These are phyloP conservation scores for Heteromormyrus szaboi DNA, from an alignment of 2,797 vertebrate genomes.

Conservation along the genomic window DNA sequence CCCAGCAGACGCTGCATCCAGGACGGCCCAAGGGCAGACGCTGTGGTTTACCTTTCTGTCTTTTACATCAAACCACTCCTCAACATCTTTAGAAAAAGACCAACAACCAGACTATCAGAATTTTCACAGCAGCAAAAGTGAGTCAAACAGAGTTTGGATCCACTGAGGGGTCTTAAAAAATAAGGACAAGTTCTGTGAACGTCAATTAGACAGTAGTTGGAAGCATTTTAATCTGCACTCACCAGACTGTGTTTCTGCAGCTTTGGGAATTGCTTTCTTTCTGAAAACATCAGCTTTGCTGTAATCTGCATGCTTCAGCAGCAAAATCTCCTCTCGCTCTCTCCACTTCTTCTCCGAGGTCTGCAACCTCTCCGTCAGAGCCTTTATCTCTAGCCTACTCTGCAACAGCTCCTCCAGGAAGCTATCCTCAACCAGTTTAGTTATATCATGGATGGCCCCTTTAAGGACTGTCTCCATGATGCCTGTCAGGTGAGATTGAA, in stretches of 20 bases:
- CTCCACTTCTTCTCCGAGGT: constrained; percentile 37
- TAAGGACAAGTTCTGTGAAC: neutral
- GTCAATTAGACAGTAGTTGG: neutral
- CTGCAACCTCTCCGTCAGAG: constrained; percentile 37
- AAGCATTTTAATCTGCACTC: neutral
- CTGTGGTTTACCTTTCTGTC: neutral
- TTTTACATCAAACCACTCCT: constrained; percentile 13
- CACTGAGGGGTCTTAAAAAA: neutral
- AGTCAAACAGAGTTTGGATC: neutral
- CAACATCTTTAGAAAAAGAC: neutral
- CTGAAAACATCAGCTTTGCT: neutral
- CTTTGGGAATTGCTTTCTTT: neutral
- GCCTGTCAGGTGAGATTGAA: constrained; percentile 44
- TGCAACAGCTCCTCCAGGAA: constrained; percentile 42
- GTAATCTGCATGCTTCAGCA: constrained; percentile 8
- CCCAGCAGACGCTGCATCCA: neutral
- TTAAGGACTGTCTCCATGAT: constrained; percentile 48
- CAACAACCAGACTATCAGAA: neutral
- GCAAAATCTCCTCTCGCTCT: constrained; percentile 26
- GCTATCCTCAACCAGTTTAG: constrained; percentile 43
- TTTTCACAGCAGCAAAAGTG: neutral
- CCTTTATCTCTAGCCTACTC: constrained; percentile 39
- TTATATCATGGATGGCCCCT: constrained; percentile 46
- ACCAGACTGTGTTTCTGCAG: neutral
- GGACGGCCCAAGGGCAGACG: neutral